Conservation (phyloP, 2,888 invertebrate species). For the Helicoverpa assulta region DNA sequence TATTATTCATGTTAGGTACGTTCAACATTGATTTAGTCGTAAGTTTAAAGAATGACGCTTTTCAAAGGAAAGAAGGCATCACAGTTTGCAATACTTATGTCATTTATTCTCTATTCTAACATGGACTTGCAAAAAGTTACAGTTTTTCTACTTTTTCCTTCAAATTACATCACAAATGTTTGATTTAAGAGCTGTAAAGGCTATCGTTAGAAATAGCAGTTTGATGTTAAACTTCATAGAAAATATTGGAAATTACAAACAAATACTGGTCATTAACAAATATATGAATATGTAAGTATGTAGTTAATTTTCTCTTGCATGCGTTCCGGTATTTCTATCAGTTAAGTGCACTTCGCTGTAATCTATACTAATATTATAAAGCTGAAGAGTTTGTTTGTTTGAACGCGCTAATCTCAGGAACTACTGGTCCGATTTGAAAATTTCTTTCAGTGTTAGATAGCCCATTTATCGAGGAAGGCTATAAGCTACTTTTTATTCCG, state of each 20-base stretch:
- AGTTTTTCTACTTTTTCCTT: constrained; percentile 28
- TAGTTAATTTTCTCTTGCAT: neutral
- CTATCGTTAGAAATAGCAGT: constrained; percentile 21
- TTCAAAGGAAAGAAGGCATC: no score
- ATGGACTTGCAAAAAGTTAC: constrained; percentile 21
- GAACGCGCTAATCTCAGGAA: no score
- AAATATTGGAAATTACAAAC: constrained; percentile 13
- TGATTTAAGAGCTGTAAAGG: constrained; percentile 13
- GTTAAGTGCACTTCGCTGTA: constrained; percentile 34
- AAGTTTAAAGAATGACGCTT: no score
- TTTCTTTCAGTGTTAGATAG: no score
- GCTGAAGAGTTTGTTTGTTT: no score
- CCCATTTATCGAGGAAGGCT: no score
- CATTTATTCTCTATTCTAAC: constrained; percentile 22
- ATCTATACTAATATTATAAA: no score
- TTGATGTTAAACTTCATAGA: constrained; percentile 27
- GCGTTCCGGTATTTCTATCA: constrained; percentile 10
- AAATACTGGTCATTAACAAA: neutral
- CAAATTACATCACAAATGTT: constrained; percentile 43
- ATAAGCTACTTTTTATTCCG: no score
- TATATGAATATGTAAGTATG: constrained; percentile 17
- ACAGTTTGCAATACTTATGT: constrained; percentile 14
- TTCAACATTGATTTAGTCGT: no score
- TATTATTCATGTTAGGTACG: neutral
- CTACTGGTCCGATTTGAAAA: no score